Percentiles rank a stretch among this genome's conserved stretches.
Evolutionary conservation across 2,888 invertebrate genomes (phyloP).

Genomic region (Dynastes tityus): DNA sequence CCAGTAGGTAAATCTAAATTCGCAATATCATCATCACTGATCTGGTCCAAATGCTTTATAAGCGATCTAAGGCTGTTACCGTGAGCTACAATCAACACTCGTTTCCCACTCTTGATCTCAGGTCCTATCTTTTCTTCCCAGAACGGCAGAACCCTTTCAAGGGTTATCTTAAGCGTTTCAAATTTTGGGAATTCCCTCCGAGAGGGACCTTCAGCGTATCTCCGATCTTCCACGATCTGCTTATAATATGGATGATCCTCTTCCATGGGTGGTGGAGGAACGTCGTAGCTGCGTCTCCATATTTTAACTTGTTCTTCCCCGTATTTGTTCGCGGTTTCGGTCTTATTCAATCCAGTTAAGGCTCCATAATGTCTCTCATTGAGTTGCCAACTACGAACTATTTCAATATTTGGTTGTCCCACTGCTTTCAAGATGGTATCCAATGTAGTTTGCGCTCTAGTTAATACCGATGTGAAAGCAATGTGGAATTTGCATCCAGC

Average conservation of each 20-base stretch:
- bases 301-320: constrained; percentile 88
- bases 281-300: constrained; percentile 89
- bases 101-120: constrained; percentile 83
- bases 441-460: constrained; percentile 84
- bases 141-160: constrained; percentile 86
- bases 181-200: constrained; percentile 84
- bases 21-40: constrained; percentile 74
- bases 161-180: constrained; percentile 87
- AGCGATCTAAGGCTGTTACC: constrained; percentile 90
- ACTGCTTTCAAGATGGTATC: constrained; percentile 79
- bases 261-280: constrained; percentile 87
- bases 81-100: constrained; percentile 87
- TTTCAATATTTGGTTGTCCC: constrained; percentile 78
- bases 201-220: constrained; percentile 81
- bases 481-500: constrained; percentile 83
- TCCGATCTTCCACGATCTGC: constrained; percentile 82
- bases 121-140: constrained; percentile 90
- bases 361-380: constrained; percentile 93
- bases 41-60: constrained; percentile 84
- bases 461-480: constrained; percentile 86
- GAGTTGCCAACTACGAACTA: constrained; percentile 84
- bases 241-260: constrained; percentile 83
- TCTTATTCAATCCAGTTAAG: constrained; percentile 88
- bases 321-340: constrained; percentile 88
- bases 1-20: constrained; percentile 77